A percentile compares a stretch with the other conserved stretches of the same genome.
Conservation (phyloP, 2,797 vertebrate species). For the Tragopan temminckii region DNA sequence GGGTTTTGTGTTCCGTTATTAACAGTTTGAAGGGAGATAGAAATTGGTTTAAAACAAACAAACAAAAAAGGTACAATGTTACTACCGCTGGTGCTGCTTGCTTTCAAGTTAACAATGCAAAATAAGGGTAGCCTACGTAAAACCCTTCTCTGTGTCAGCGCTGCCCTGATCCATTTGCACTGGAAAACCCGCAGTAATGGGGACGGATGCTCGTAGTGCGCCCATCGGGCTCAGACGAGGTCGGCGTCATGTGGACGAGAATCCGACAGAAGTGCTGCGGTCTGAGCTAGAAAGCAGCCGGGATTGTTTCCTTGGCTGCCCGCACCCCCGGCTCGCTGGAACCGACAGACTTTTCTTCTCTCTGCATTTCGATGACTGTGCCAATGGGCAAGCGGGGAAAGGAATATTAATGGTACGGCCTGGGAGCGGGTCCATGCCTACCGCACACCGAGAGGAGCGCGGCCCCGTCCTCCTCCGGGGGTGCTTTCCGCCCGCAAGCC, state of each 20-base stretch:
- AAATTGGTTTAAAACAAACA: not conserved
- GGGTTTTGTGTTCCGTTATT: not conserved
- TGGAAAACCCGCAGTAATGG: not conserved
- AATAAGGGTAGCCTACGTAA: slow-evolving; percentile 37
- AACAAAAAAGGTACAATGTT: not conserved
- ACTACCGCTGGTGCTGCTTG: not conserved
- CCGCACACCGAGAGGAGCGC: not conserved
- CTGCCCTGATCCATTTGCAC: slow-evolving; percentile 17
- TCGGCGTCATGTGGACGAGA: not conserved
- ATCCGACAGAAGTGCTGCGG: not conserved
- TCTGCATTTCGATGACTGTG: slow-evolving; percentile 80
- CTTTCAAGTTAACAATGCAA: not conserved
- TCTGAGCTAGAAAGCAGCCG: not conserved
- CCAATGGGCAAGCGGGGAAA: slow-evolving; percentile 69
- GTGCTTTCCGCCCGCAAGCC: not conserved
- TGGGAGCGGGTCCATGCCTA: not conserved
- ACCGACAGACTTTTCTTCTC: slow-evolving; percentile 72
- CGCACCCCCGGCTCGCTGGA: slow-evolving; percentile 31
- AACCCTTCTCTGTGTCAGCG: slow-evolving; percentile 4
- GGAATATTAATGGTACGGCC: slow-evolving; percentile 74
- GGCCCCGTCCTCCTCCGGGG: not conserved
- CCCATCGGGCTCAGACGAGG: not conserved
- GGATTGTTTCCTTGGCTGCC: slow-evolving; percentile 35
- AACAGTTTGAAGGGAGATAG: not conserved
- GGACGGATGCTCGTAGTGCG: not conserved